Conservation (phyloP, 2,888 invertebrate genomes). For the Polyploca ridens region DNA sequence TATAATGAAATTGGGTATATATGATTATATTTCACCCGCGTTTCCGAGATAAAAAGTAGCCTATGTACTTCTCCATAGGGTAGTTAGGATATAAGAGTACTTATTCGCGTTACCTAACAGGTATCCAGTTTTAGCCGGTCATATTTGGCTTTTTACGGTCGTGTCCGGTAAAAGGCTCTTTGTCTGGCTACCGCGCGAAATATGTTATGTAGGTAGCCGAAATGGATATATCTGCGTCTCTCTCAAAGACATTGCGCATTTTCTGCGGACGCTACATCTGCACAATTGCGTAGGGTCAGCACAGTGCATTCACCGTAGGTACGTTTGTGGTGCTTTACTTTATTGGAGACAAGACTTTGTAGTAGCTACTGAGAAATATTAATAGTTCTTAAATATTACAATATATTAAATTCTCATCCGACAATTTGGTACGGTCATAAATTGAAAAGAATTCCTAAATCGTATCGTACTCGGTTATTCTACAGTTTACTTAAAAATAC, state of each 20-base stretch:
- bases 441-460: background rate
- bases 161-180: too few species aligned
- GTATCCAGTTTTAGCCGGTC: too few species aligned
- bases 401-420: background rate
- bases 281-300: conserved; percentile 78
- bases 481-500: background rate
- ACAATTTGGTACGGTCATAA: background rate
- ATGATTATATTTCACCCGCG: too few species aligned
- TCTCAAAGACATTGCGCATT: background rate
- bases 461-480: background rate
- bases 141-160: too few species aligned
- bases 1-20: too few species aligned
- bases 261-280: conserved; percentile 53
- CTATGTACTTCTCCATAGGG: too few species aligned
- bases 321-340: conserved; percentile 61
- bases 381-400: too few species aligned
- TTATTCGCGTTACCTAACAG: background rate
- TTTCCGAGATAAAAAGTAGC: too few species aligned
- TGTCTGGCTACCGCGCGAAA: too few species aligned
- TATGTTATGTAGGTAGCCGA: background rate
- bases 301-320: conserved; percentile 75
- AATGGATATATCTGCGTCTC: background rate
- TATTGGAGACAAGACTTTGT: conserved; percentile 22
- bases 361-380: conserved; percentile 20
- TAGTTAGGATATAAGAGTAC: too few species aligned